These are phyloP conservation scores for Picus viridis DNA, from an alignment of 2,797 vertebrate genomes.

Conservation along the genomic window DNA sequence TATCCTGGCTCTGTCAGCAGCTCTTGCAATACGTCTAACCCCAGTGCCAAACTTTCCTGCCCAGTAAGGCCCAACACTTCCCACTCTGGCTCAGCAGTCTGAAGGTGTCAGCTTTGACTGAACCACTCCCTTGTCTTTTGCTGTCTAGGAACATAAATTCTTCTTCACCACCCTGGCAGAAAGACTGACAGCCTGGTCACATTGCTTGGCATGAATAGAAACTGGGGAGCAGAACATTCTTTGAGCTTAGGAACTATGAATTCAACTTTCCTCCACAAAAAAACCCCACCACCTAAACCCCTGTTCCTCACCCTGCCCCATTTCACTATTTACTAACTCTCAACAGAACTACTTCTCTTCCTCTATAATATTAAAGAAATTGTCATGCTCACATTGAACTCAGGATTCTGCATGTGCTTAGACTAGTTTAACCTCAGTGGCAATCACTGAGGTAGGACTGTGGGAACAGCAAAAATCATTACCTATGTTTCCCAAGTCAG, in stretches of 20 bases:
- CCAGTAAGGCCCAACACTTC: not conserved
- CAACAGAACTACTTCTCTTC: not conserved
- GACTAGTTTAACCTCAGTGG: not conserved
- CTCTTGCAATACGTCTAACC: not conserved
- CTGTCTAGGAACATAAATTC: constrained; percentile 32
- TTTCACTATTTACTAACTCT: not conserved
- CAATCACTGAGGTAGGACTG: not conserved
- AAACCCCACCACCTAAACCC: not conserved
- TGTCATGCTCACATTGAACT: not conserved
- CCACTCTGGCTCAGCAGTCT: not conserved
- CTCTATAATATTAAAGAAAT: not conserved
- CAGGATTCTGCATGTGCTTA: not conserved
- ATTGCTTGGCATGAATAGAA: not conserved
- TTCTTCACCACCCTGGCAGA: not conserved
- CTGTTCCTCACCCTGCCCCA: not conserved
- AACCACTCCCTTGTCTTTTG: constrained; percentile 21
- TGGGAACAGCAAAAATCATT: not conserved
- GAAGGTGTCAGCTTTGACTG: not conserved
- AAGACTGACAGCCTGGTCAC: not conserved
- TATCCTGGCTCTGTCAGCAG: not conserved
- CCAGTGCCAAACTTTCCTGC: constrained; percentile 1
- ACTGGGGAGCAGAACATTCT: not conserved
- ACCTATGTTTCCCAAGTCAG: not conserved
- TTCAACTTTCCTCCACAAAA: not conserved
- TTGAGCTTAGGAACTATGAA: not conserved